Conservation (phyloP, 2,113 vertebrate genomes). For the Bubo scandiacus region DNA sequence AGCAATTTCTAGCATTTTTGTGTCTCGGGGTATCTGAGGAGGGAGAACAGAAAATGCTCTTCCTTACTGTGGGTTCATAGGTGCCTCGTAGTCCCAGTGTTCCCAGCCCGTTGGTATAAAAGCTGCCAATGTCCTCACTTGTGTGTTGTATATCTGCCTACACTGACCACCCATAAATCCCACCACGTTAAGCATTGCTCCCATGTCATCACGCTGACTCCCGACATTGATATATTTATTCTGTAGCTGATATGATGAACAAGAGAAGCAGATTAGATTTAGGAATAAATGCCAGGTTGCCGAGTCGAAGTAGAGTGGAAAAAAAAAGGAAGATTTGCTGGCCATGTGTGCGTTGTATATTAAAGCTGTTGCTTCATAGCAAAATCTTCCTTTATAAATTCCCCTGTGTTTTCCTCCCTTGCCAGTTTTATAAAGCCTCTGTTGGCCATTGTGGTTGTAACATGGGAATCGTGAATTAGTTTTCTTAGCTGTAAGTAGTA, state of each 20-base stretch:
- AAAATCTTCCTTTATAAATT: neutral
- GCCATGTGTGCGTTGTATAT: neutral
- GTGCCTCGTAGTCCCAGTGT: rapidly evolving
- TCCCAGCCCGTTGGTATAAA: neutral
- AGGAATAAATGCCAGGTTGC: neutral
- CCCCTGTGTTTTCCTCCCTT: neutral
- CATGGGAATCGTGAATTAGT: neutral
- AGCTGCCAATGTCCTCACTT: neutral
- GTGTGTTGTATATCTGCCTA: neutral
- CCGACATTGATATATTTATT: neutral
- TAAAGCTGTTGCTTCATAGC: neutral
- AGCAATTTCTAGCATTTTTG: neutral
- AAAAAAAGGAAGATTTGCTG: neutral
- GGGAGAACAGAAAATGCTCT: neutral
- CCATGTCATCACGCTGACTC: neutral
- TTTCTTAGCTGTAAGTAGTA: neutral
- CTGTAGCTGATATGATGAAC: neutral
- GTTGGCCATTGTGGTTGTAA: neutral
- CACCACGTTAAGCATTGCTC: neutral
- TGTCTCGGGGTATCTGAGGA: neutral
- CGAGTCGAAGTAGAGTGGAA: neutral
- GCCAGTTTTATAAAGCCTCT: neutral
- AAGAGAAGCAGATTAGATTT: neutral
- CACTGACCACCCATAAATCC: neutral
- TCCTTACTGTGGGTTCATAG: rapidly evolving